Evolutionary conservation across 1,140 invertebrate species (phyloP).

Genomic region (Orius laevigatus): DNA sequence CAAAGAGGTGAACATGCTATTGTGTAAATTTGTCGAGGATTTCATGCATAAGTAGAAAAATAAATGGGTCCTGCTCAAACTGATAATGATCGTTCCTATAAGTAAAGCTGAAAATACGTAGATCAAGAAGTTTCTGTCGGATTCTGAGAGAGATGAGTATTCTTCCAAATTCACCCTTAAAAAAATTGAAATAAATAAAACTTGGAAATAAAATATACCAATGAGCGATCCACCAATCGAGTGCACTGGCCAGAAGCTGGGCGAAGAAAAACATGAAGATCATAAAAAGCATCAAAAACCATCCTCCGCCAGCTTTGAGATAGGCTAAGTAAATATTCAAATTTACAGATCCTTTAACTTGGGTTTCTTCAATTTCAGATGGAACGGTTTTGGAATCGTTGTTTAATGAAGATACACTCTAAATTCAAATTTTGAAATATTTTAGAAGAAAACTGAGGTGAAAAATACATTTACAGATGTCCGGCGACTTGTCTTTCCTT

Average conservation of each 20-base stretch:
- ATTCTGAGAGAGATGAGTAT: background rate
- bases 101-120: slow-evolving; percentile 45
- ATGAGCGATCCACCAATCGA: slow-evolving; percentile 60
- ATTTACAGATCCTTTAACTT: no score
- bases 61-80: slow-evolving; percentile 41
- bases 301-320: slow-evolving; percentile 46
- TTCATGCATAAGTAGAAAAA: slow-evolving; percentile 67
- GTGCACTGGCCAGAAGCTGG: slow-evolving; percentile 46
- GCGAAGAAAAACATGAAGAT: slow-evolving; percentile 42
- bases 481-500: no score
- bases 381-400: no score
- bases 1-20: slow-evolving; percentile 66
- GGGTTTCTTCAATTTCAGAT: no score
- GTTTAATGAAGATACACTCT: no score
- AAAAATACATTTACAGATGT: no score
- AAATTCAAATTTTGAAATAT: background rate
- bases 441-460: background rate
- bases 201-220: slow-evolving; percentile 38
- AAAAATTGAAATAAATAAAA: slow-evolving; percentile 22
- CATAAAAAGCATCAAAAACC: slow-evolving; percentile 36
- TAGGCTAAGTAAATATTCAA: slow-evolving; percentile 39
- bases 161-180: slow-evolving; percentile 34
- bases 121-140: slow-evolving; percentile 27
- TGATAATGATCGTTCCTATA: slow-evolving; percentile 34
- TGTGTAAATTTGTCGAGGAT: slow-evolving; percentile 66